These are phyloP conservation scores for Mesocentrotus franciscanus DNA, from an alignment of 53 echinoderm and acorn worm species.

Conservation along the genomic window DNA sequence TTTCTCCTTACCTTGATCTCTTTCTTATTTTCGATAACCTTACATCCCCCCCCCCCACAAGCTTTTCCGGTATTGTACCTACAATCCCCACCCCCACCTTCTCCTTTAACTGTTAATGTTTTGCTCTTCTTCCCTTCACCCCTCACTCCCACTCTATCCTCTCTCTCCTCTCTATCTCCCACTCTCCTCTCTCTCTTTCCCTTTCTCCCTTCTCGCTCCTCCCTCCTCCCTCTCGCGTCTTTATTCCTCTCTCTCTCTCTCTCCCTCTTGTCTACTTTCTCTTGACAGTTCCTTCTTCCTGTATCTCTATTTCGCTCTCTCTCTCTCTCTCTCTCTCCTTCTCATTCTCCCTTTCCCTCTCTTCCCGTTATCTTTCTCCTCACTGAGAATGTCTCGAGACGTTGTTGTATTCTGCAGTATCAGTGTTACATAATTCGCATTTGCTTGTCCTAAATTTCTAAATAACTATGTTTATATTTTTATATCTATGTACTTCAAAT, in stretches of 20 bases:
- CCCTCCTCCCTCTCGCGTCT: background rate
- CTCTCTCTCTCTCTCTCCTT: background rate
- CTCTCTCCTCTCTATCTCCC: background rate
- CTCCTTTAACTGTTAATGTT: background rate
- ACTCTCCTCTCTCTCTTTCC: background rate
- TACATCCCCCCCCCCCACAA: too few relatives aligned
- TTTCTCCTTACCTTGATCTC: too few relatives aligned
- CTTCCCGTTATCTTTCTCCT: background rate
- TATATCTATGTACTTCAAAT: background rate
- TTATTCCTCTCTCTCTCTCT: background rate
- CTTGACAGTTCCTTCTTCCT: background rate
- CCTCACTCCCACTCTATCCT: background rate
- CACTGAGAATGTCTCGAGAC: too few relatives aligned
- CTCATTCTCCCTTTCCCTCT: background rate
- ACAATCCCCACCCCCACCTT: background rate
- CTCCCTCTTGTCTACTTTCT: background rate
- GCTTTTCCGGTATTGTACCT: too few relatives aligned
- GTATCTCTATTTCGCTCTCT: background rate
- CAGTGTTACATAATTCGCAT: too few relatives aligned
- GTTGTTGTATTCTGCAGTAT: too few relatives aligned
- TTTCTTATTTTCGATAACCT: too few relatives aligned
- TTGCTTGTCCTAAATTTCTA: too few relatives aligned
- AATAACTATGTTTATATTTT: too few relatives aligned
- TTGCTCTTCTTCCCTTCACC: too few relatives aligned
- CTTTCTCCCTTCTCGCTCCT: too few relatives aligned